A percentile compares a stretch with the other conserved stretches of the same genome.
Conservation (phyloP, 2,797 vertebrate species). For the Galago senegalensis region DNA sequence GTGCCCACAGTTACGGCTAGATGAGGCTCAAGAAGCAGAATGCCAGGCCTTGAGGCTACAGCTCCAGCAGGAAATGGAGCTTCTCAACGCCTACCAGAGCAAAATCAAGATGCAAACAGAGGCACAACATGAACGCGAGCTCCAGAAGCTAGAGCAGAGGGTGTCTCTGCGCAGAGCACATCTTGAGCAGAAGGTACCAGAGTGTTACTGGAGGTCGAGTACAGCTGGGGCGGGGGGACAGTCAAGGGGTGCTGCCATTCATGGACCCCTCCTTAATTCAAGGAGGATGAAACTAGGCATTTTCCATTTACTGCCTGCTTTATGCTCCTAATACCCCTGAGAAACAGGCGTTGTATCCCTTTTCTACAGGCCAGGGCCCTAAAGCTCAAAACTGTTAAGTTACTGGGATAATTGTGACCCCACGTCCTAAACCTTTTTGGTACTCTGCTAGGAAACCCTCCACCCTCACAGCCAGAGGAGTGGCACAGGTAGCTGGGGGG, state of each 20-base stretch:
- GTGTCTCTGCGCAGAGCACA: constrained; percentile 98
- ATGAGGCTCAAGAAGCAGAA: constrained; percentile 99
- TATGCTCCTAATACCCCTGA: not conserved
- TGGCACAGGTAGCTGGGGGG: not conserved
- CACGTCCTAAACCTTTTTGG: not conserved
- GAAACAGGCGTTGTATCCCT: not conserved
- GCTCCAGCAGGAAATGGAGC: constrained; percentile 99
- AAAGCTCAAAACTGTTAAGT: not conserved
- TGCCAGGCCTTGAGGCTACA: constrained; percentile 99
- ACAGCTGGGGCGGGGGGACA: accelerated
- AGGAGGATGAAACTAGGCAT: not conserved
- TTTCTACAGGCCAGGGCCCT: not conserved
- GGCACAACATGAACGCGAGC: constrained; percentile 98
- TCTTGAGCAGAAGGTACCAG: constrained; percentile 97
- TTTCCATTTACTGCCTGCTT: not conserved
- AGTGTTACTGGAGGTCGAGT: not conserved
- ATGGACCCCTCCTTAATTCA: not conserved
- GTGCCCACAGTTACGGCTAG: constrained; percentile 95
- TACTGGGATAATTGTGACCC: not conserved
- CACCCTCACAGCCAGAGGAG: not conserved
- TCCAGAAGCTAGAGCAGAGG: constrained; percentile 99
- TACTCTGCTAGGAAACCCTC: not conserved
- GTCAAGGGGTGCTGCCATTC: not conserved
- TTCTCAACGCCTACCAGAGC: constrained; percentile 99
- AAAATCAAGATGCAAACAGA: constrained; percentile 99